Conservation (phyloP, 2,797 vertebrate species). For the Acanthiza pusilla region DNA sequence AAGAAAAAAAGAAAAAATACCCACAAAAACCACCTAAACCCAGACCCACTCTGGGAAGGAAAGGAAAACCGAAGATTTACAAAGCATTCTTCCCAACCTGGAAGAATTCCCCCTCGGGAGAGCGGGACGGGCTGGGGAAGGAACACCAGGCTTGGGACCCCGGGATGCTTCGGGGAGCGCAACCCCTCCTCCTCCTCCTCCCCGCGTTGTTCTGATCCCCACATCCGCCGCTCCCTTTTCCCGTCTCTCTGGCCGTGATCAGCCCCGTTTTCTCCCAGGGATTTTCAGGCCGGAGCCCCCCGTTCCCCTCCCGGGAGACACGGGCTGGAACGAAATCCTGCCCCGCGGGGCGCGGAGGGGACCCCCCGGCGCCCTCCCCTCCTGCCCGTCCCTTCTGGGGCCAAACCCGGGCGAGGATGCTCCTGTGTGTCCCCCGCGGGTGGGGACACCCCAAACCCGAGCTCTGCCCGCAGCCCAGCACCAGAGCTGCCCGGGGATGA, state of each 20-base stretch:
- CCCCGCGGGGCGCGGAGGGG: neutral
- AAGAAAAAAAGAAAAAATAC: no score
- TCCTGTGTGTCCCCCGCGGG: neutral
- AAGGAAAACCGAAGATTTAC: neutral
- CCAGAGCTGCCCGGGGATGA: neutral
- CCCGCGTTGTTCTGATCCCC: neutral
- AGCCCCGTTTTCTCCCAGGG: neutral
- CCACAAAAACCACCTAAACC: neutral
- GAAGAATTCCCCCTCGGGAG: neutral
- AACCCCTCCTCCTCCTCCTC: neutral
- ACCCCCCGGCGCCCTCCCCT: no score
- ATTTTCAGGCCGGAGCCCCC: neutral
- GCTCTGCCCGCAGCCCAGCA: neutral
- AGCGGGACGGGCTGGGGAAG: neutral
- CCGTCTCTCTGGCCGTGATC: neutral
- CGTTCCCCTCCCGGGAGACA: neutral
- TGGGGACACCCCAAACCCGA: neutral
- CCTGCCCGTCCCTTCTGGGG: neutral
- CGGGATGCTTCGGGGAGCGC: neutral
- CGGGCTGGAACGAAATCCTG: neutral
- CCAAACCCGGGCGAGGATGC: neutral
- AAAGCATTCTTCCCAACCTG: neutral
- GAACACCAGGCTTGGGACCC: neutral
- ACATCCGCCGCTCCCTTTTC: neutral
- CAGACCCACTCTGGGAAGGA: neutral